Evolutionary conservation across 2,888 invertebrate species (phyloP).

Genomic region (Mythimna vitellina): DNA sequence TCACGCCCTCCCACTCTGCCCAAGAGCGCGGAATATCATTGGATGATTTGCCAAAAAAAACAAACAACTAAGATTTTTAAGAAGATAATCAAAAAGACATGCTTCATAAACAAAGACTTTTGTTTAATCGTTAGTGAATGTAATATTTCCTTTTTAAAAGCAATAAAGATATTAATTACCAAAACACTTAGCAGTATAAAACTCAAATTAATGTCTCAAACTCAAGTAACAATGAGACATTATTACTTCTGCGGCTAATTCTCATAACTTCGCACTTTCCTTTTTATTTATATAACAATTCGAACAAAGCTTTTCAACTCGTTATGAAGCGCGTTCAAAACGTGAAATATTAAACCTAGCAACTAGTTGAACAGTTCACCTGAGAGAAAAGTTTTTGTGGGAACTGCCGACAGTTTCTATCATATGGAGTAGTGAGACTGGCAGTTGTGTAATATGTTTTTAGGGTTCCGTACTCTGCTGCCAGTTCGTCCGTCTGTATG

Average conservation of each 20-base stretch:
- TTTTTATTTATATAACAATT: constrained; percentile 61
- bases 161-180: constrained; percentile 2
- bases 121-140: neutral
- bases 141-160: neutral
- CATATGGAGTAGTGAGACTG: constrained; percentile 4
- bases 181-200: constrained; percentile 13
- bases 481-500: no score
- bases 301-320: constrained; percentile 64
- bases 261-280: constrained; percentile 57
- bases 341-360: constrained; percentile 76
- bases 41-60: no score
- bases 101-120: no score
- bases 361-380: constrained; percentile 69
- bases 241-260: constrained; percentile 36
- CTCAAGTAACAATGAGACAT: constrained; percentile 53
- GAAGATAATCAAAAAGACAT: no score
- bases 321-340: constrained; percentile 66
- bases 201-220: constrained; percentile 20
- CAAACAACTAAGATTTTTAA: no score
- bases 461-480: no score
- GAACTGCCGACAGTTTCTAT: constrained; percentile 31
- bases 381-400: constrained; percentile 65
- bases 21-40: no score
- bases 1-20: no score
- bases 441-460: constrained; percentile 25